Evolutionary conservation across 1,140 invertebrate genomes (phyloP), one percentile per base, ranked within the genome.

Genomic region (Conus ventricosus): DNA sequence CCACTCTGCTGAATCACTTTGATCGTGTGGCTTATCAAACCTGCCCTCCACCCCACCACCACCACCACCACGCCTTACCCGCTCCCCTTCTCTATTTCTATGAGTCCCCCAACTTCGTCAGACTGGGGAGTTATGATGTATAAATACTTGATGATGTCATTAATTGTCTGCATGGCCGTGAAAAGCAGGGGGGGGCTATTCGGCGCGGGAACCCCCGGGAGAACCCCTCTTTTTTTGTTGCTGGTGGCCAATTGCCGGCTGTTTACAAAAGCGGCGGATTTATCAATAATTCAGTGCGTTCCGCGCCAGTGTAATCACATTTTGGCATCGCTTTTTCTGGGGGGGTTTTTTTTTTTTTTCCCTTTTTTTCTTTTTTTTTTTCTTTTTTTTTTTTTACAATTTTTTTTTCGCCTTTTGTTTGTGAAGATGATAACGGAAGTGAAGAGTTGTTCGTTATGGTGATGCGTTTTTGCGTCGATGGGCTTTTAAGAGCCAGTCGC

Each of bases 61-160:
- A 7, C 67, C 67, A 20, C 11, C 67, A 11, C 20, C 67, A 11
- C 20, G 1, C 67, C 20, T 23, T n/a, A 13, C 67, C 67, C 11
- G 17, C 67, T 20, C 67, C 67, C 67, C 20, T 20, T n/a, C 67
- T 20, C 67, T 20, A 0, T 39, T 39, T 39, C 39, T 39, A 39
- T 39, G 39, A 39, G 39, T 39, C 39, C 67, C 67, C 67, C 20
- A 20, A 1, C 67, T 13, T 71, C 67, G 23, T 71, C 23, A 71
- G 67, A 71, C 17, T 17, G 39, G 67, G 67, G 67, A 71, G 67
- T 71, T n/a, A 71, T 71, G 67, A 71, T 20, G 67, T 71, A 71
- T 71, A 71, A 71, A 71, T 71, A 71, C 67, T 71, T 71, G 67
- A 71, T 71, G 67, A 71, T 71, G 67, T 71, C 67, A 71, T 71